A percentile compares a stretch with the other conserved stretches of the same genome.
These are phyloP conservation scores for Stenodera caucasica DNA, from an alignment of 2,888 invertebrate genomes.

Conservation along the genomic window DNA sequence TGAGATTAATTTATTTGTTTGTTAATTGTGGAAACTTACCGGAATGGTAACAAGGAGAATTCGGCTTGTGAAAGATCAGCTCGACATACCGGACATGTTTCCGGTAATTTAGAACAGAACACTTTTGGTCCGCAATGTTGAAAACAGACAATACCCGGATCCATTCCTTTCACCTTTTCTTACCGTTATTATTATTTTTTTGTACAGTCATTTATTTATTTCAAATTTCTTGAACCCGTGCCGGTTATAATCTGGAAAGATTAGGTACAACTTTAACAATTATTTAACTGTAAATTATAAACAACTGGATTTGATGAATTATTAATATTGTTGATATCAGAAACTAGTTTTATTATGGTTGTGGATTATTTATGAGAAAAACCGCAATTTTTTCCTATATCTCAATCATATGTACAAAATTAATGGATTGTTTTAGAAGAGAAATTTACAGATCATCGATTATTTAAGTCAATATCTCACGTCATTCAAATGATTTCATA, in stretches of 20 bases:
- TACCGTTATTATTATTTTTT: neutral
- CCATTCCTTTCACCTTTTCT: constrained; percentile 54
- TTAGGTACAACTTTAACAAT: neutral
- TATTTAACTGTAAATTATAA: neutral
- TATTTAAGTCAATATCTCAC: neutral
- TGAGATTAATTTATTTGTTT: constrained; percentile 1
- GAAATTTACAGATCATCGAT: neutral
- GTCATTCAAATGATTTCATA: neutral
- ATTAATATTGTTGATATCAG: too few relatives aligned
- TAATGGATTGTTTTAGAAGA: neutral
- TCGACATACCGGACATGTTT: constrained; percentile 77
- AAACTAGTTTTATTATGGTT: neutral
- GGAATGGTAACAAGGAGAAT: constrained; percentile 73
- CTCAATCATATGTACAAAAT: too few relatives aligned
- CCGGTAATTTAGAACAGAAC: constrained; percentile 79
- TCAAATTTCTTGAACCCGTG: neutral
- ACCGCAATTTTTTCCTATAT: neutral
- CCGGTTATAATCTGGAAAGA: neutral
- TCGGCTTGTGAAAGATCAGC: constrained; percentile 61
- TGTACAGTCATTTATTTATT: neutral
- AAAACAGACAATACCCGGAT: constrained; percentile 86
- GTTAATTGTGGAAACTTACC: constrained; percentile 54
- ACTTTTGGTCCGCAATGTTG: constrained; percentile 84
- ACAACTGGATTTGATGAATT: too few relatives aligned
- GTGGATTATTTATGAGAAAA: neutral